A percentile compares a stretch with the other conserved stretches of the same genome.
These are phyloP conservation scores for Eulemur rubriventer DNA, from an alignment of 2,797 vertebrate species.

Conservation along the genomic window DNA sequence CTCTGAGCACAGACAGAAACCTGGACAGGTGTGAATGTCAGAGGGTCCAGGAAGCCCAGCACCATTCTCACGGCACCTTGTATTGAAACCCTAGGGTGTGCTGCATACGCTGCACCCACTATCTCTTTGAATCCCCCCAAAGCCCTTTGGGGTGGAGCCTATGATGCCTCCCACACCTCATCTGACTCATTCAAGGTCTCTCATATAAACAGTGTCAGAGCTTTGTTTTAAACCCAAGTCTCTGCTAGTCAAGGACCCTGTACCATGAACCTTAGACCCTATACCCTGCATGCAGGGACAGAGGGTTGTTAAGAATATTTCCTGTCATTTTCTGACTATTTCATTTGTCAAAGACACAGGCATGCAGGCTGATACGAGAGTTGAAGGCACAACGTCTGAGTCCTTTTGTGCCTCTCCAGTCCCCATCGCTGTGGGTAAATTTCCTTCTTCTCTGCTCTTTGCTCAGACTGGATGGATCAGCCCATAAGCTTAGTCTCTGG, in stretches of 20 bases:
- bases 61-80: accelerated
- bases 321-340: neutral
- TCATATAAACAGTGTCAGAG: neutral
- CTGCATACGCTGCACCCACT: neutral
- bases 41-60: neutral
- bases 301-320: neutral
- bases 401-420: neutral
- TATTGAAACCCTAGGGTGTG: neutral
- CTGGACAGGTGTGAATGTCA: neutral
- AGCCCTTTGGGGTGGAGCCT: neutral
- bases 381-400: neutral
- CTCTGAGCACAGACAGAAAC: neutral
- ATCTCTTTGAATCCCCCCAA: neutral
- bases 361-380: neutral
- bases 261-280: no score
- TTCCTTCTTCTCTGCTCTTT: neutral
- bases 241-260: neutral
- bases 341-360: neutral
- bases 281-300: accelerated
- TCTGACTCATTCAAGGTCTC: neutral
- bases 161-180: neutral
- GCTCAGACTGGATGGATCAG: neutral
- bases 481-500: neutral
- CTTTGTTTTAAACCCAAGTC: neutral
- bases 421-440: neutral